These are phyloP conservation scores for Procambarus virginalis DNA, from an alignment of 1,140 invertebrate species.

Conservation along the genomic window DNA sequence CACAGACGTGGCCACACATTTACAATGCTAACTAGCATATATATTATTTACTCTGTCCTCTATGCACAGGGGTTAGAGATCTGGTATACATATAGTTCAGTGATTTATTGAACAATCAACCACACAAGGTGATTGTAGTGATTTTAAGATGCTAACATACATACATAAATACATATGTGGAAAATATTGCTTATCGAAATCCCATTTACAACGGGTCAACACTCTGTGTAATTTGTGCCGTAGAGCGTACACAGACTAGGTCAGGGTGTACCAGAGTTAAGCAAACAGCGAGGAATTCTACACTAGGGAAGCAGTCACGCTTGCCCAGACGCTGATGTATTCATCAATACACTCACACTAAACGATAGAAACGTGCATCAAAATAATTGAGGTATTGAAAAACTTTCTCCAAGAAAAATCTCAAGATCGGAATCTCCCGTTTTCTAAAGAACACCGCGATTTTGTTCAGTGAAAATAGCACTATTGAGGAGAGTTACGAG, in stretches of 20 bases:
- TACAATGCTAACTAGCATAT: too few species aligned
- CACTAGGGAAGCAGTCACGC: background rate
- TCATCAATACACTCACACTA: background rate
- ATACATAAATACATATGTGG: too few species aligned
- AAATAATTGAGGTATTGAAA: background rate
- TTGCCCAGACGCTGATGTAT: background rate
- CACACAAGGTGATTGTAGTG: too few species aligned
- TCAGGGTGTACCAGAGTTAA: too few species aligned
- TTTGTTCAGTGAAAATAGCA: background rate
- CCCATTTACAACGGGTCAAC: background rate
- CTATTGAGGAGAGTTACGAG: constrained; percentile 1
- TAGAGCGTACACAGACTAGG: background rate
- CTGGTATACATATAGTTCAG: too few species aligned
- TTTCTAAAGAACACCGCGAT: background rate
- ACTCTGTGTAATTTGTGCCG: background rate
- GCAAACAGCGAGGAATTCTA: background rate
- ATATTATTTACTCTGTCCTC: too few species aligned
- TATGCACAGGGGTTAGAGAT: too few species aligned
- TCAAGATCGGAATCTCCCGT: background rate
- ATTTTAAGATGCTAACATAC: too few species aligned
- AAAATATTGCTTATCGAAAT: too few species aligned
- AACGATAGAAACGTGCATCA: background rate
- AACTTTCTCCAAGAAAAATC: background rate
- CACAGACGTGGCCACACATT: too few species aligned
- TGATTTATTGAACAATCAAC: too few species aligned